phyloP scores from a whole-genome alignment of 2,113 vertebrate species.

The Pyxicephalus adspersus region DNA sequence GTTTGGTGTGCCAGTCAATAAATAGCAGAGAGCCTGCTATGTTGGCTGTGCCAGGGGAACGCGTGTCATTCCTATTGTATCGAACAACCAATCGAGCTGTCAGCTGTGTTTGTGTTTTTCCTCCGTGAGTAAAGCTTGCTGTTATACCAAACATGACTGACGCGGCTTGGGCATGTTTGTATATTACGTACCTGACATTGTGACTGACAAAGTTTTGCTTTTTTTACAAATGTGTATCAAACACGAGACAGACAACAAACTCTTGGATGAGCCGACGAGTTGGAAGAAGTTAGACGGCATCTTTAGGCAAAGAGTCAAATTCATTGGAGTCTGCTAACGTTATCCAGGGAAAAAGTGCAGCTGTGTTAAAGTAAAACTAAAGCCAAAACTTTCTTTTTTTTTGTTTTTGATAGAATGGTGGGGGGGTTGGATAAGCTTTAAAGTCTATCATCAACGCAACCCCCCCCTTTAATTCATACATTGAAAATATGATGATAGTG shows the following conservation, averaged over 20 bases:
- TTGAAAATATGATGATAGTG: no score
- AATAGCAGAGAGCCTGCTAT: neutral
- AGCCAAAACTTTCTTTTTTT: no score
- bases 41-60: neutral
- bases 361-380: no score
- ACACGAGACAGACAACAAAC: neutral
- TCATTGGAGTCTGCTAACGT: no score
- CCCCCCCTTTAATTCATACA: no score
- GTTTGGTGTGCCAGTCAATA: neutral
- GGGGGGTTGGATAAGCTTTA: no score
- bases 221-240: neutral
- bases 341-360: no score
- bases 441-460: no score
- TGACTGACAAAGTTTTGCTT: slow-evolving; percentile 3
- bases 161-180: neutral
- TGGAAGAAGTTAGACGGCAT: no score
- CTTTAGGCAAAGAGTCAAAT: no score
- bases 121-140: neutral
- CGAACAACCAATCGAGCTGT: neutral
- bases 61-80: neutral
- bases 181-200: neutral
- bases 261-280: neutral
- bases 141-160: neutral
- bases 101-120: neutral
- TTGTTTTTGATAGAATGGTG: no score